These are phyloP conservation scores for Hippocampus guttulatus DNA, from an alignment of 2,113 vertebrate species.

Conservation along the genomic window DNA sequence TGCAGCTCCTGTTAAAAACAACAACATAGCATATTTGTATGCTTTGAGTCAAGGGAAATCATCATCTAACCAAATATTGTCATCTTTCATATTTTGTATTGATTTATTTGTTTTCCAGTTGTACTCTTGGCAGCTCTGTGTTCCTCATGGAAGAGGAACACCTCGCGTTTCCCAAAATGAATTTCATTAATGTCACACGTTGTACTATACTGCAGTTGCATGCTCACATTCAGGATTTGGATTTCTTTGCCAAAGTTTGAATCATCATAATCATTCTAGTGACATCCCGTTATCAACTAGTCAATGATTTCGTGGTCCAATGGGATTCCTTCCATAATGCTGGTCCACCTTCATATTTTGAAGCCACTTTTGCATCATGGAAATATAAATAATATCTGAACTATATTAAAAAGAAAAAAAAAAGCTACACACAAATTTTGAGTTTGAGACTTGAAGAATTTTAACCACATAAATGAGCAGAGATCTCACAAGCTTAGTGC, in stretches of 20 bases:
- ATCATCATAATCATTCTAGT: neutral
- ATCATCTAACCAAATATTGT: neutral
- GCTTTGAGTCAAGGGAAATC: neutral
- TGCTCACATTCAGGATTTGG: conserved; percentile 5
- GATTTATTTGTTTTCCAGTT: neutral
- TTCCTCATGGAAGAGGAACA: conserved; percentile 22
- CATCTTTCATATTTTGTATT: neutral
- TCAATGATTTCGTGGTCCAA: too few relatives aligned
- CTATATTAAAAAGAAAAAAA: too few relatives aligned
- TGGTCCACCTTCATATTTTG: neutral
- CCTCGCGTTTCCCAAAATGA: conserved; percentile 34
- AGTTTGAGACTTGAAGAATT: too few relatives aligned
- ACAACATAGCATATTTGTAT: neutral
- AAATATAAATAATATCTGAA: too few relatives aligned
- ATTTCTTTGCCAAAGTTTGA: too few relatives aligned
- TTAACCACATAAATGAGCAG: too few relatives aligned
- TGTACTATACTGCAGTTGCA: conserved; percentile 21
- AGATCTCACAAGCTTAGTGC: too few relatives aligned
- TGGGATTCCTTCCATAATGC: too few relatives aligned
- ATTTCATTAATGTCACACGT: conserved; percentile 1
- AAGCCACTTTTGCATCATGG: neutral
- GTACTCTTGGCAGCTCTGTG: conserved; percentile 11
- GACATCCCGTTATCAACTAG: too few relatives aligned
- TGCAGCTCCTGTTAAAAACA: conserved; percentile 85
- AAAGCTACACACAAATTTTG: too few relatives aligned